Evolutionary conservation across 1,140 invertebrate genomes (phyloP).

Genomic region (Ridgeia piscesae): DNA sequence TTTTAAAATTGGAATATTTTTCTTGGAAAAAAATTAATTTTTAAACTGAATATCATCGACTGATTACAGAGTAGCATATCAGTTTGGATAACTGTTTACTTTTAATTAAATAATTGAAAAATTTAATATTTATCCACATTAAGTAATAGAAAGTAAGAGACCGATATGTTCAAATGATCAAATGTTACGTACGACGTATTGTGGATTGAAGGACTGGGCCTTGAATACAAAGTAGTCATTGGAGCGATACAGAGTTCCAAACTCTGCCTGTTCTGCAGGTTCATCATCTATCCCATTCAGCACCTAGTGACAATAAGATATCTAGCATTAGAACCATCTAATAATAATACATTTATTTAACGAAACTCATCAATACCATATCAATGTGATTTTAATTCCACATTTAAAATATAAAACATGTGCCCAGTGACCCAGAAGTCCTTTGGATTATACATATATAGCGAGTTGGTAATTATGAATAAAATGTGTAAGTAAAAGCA

Average conservation of each 20-base stretch:
- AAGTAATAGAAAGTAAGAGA: background rate
- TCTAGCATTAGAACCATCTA: background rate
- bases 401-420: too few species aligned
- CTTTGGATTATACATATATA: too few species aligned
- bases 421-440: too few species aligned
- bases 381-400: too few species aligned
- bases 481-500: too few species aligned
- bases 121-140: background rate
- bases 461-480: too few species aligned
- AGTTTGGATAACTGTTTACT: background rate
- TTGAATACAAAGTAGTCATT: slow-evolving; percentile 82
- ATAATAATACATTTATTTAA: background rate
- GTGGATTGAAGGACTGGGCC: slow-evolving; percentile 72
- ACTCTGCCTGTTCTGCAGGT: slow-evolving; percentile 76
- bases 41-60: background rate
- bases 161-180: slow-evolving; percentile 14
- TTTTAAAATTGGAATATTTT: too few species aligned
- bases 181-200: slow-evolving; percentile 64
- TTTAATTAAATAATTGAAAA: background rate
- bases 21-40: background rate
- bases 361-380: background rate
- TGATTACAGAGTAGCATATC: background rate
- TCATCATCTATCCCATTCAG: slow-evolving; percentile 69
- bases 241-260: slow-evolving; percentile 72
- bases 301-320: slow-evolving; percentile 39